phyloP scores from a whole-genome alignment of 2,888 invertebrate genomes.

The Nudaria mundana region DNA sequence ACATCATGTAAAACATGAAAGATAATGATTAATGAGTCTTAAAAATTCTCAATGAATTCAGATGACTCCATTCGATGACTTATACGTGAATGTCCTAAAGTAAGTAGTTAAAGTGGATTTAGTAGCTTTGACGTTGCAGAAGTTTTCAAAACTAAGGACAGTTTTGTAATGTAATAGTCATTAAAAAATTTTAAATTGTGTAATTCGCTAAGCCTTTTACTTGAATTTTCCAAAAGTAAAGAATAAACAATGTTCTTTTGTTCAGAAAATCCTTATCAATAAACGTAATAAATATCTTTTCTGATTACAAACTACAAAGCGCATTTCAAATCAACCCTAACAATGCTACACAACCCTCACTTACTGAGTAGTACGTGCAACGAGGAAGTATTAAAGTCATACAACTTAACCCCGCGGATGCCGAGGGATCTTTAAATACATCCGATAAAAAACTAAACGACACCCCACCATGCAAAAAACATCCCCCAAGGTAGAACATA shows the following conservation, averaged over 20 bases:
- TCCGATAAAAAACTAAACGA: constrained; percentile 77
- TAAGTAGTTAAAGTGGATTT: too few species aligned
- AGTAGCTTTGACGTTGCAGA: too few species aligned
- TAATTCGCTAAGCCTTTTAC: too few species aligned
- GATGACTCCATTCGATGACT: too few species aligned
- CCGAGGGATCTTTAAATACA: constrained; percentile 68
- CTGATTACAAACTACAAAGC: constrained; percentile 23
- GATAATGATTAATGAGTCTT: too few species aligned
- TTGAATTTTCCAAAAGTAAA: too few species aligned
- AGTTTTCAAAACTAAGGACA: too few species aligned
- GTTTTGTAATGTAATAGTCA: too few species aligned
- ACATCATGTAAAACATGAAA: too few species aligned
- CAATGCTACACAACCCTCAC: constrained; percentile 22
- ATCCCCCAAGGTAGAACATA: constrained; percentile 64
- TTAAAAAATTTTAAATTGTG: too few species aligned
- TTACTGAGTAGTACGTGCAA: constrained; percentile 53
- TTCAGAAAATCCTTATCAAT: constrained; percentile 11
- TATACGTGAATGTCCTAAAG: too few species aligned
- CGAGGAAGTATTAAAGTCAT: constrained; percentile 75
- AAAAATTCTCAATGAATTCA: too few species aligned
- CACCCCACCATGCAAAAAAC: constrained; percentile 61
- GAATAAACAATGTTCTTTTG: not conserved
- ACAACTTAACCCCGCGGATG: constrained; percentile 67
- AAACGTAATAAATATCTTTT: constrained; percentile 23
- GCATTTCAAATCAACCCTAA: constrained; percentile 29